A percentile compares a stretch with the other conserved stretches of the same genome.
phyloP scores from a whole-genome alignment of 1,140 invertebrate genomes.

The Zaprionus ornatus region DNA sequence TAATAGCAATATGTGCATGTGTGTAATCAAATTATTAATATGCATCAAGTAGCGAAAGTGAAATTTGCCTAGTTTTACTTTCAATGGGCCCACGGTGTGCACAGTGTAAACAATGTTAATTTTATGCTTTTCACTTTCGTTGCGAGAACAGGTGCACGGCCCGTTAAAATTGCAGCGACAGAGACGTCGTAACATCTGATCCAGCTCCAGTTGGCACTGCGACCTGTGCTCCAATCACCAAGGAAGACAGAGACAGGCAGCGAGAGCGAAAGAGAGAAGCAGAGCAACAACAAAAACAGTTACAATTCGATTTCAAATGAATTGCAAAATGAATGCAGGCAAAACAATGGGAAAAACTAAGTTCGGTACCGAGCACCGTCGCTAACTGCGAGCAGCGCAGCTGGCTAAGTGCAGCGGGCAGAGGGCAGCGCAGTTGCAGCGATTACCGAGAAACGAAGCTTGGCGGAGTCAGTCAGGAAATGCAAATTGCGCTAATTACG shows the following conservation, averaged over 20 bases:
- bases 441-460: slow-evolving; percentile 58
- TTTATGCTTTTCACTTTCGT: slow-evolving; percentile 74
- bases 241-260: neutral
- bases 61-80: slow-evolving; percentile 70
- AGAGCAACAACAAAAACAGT: slow-evolving; percentile 50
- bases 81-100: slow-evolving; percentile 46
- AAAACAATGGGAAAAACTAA: slow-evolving; percentile 25
- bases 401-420: neutral
- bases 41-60: slow-evolving; percentile 69
- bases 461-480: slow-evolving; percentile 67
- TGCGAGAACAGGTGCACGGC: slow-evolving; percentile 69
- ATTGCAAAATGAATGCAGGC: slow-evolving; percentile 65
- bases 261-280: neutral
- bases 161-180: slow-evolving; percentile 65
- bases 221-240: neutral
- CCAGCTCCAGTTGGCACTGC: slow-evolving; percentile 26
- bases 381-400: too few species aligned
- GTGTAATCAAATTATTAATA: slow-evolving; percentile 60
- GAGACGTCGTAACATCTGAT: slow-evolving; percentile 22
- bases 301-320: slow-evolving; percentile 74
- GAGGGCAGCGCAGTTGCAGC: slow-evolving; percentile 5
- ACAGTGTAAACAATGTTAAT: slow-evolving; percentile 68
- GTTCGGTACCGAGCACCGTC: slow-evolving; percentile 6
- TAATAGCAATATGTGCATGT: neutral
- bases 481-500: slow-evolving; percentile 79